Evolutionary conservation across 2,797 vertebrate genomes (phyloP).

Genomic region (Pangasius djambal): DNA sequence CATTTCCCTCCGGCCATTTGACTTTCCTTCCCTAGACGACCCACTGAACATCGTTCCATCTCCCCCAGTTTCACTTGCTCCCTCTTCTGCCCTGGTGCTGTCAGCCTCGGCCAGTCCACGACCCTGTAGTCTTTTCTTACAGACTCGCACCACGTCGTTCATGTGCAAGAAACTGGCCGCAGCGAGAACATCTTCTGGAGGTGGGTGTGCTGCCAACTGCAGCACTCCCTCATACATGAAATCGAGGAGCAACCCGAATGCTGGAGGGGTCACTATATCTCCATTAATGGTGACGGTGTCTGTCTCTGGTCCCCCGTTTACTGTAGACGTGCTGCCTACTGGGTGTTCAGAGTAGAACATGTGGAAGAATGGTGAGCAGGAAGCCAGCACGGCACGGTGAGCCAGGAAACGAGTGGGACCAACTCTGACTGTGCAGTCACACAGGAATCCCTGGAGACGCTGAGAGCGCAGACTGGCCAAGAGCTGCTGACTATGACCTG

Average conservation of each 20-base stretch:
- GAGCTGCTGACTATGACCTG: constrained; percentile 90
- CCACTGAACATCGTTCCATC: constrained; percentile 6
- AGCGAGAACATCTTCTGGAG: constrained; percentile 89
- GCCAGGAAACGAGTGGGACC: constrained; percentile 86
- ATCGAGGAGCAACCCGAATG: constrained; percentile 89
- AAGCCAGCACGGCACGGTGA: constrained; percentile 89
- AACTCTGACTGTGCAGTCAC: constrained; percentile 90
- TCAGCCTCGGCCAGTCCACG: constrained; percentile 88
- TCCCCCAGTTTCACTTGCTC: constrained; percentile 43
- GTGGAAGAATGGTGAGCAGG: constrained; percentile 94
- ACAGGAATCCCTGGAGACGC: constrained; percentile 91
- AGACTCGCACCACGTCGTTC: constrained; percentile 94
- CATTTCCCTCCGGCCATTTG: constrained; percentile 39
- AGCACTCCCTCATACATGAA: constrained; percentile 93
- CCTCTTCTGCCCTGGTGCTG: constrained; percentile 88
- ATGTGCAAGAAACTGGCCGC: constrained; percentile 96
- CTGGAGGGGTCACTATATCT: constrained; percentile 90
- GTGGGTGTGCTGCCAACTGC: constrained; percentile 79
- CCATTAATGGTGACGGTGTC: constrained; percentile 84
- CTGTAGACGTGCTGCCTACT: constrained; percentile 68
- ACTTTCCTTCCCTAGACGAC: constrained; percentile 9
- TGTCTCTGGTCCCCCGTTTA: constrained; percentile 59
- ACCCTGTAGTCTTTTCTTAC: constrained; percentile 88
- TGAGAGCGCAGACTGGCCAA: constrained; percentile 87
- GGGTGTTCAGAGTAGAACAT: constrained; percentile 91